phyloP scores from a whole-genome alignment of 2,113 vertebrate genomes.

The Ictalurus furcatus region DNA sequence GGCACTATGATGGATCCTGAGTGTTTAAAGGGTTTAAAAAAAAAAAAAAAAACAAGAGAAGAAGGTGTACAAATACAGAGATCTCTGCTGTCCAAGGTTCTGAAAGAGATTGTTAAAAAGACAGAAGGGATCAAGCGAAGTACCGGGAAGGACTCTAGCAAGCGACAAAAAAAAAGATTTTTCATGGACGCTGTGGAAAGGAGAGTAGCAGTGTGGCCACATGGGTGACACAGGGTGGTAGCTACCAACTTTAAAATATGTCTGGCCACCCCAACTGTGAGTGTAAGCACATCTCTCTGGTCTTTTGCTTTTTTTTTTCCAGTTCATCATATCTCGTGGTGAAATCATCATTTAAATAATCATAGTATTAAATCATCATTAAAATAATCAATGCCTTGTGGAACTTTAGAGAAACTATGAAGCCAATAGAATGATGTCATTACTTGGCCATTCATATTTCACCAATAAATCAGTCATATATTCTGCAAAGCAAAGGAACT shows the following conservation, averaged over 20 bases:
- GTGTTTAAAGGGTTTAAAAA: neutral
- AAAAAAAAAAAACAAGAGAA: neutral
- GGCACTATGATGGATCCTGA: neutral
- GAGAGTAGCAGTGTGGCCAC: neutral
- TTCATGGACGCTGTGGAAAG: neutral
- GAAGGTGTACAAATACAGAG: conserved; percentile 51
- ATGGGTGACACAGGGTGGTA: neutral
- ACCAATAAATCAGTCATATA: neutral
- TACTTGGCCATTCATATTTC: neutral
- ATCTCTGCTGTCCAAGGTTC: conserved; percentile 71
- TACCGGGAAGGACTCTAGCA: conserved; percentile 61
- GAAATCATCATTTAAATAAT: neutral
- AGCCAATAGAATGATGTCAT: neutral
- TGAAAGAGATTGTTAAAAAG: conserved; percentile 69
- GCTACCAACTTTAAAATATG: neutral
- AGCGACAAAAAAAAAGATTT: conserved; percentile 46
- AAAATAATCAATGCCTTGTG: neutral
- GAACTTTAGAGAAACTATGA: neutral
- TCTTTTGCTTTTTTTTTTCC: neutral
- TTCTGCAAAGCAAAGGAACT: conserved; percentile 1
- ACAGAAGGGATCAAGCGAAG: conserved; percentile 65
- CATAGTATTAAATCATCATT: neutral
- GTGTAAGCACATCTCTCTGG: neutral
- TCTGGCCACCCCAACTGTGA: neutral
- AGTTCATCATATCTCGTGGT: neutral